A percentile compares a stretch with the other conserved stretches of the same genome.
phyloP scores from a whole-genome alignment of 2,113 vertebrate genomes.

The Lichenostomus cassidix region DNA sequence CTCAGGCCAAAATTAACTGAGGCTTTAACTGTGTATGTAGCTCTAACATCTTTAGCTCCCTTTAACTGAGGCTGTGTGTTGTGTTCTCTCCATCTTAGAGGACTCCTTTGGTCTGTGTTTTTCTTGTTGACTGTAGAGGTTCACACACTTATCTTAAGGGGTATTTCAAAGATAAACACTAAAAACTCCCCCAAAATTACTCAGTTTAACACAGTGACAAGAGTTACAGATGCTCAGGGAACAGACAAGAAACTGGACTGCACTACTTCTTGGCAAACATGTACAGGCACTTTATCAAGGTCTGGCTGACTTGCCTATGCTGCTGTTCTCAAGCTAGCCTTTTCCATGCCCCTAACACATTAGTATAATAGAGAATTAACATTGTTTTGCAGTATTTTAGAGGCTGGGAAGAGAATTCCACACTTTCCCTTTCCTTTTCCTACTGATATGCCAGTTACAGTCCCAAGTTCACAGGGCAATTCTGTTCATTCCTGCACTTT shows the following conservation, averaged over 20 bases:
- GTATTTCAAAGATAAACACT: neutral
- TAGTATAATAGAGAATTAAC: neutral
- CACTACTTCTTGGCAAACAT: neutral
- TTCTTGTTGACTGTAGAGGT: neutral
- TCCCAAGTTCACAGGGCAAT: neutral
- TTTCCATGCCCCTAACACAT: neutral
- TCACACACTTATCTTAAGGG: neutral
- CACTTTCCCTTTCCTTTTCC: slow-evolving; percentile 20
- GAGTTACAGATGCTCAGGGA: neutral
- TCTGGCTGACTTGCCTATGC: neutral
- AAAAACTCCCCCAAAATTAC: neutral
- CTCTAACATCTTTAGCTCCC: too few relatives aligned
- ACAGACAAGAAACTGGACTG: neutral
- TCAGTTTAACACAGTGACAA: neutral
- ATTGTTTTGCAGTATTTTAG: slow-evolving; percentile 3
- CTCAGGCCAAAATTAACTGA: neutral
- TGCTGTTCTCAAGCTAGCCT: neutral
- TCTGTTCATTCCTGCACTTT: neutral
- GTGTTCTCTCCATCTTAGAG: neutral
- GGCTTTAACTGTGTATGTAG: too few relatives aligned
- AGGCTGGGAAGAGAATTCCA: slow-evolving; percentile 1
- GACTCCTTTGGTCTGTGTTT: neutral
- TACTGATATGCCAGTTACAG: neutral
- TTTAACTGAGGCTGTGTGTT: neutral
- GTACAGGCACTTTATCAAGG: neutral